Base-by-base conservation (phyloP, 2,797 vertebrate genomes). In the Dallia pectoralis region DNA sequence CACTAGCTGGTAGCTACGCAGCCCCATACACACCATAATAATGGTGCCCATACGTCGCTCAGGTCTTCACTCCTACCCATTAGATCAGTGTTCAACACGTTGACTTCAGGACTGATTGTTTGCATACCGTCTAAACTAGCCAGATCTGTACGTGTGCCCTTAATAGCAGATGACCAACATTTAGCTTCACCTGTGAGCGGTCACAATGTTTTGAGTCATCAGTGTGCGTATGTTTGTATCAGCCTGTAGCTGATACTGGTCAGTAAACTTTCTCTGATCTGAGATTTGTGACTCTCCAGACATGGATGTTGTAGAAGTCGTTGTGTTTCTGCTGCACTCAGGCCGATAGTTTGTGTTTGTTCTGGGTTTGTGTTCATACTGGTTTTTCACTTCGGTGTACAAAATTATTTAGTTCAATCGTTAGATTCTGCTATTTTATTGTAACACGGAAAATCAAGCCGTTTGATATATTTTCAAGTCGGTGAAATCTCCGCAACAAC, bases 231-330 rank as follows among this genome's bases (percentile, higher is more conserved):
- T 85, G 75, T 86, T 86, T 84, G 84, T 85, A 89, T 44, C 40
- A 44, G 11, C 40, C 40, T 44, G 89, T 87, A 89, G 90, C 82
- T 79, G 81, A 85, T 86, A 91, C 89, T 33, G n/a, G 68, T 70
- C 11, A 48, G n/a, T 56, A 92, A 91, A 90, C 85, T 88, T 89
- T 84, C 81, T 82, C 89, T 89, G 86, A 88, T 89, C 89, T 87
- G 84, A 79, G 85, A 86, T 88, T 82, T 77, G 80, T 89, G 89
- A 82, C 88, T 89, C 88, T 86, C 87, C 84, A 79, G 82, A 87
- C 87, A 85, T 89, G 88, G 87, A 90, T 92, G 88, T 92, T 91
- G 89, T 90, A 89, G 87, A 90, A 89, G 87, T 78, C 86, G 87
- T 80, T 87, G 88, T 87, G 85, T 90, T 87, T 85, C 86, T 88